Percentiles rank a stretch among this genome's conserved stretches.
phyloP scores from a whole-genome alignment of 2,888 invertebrate genomes.

The Amiota mariae region DNA sequence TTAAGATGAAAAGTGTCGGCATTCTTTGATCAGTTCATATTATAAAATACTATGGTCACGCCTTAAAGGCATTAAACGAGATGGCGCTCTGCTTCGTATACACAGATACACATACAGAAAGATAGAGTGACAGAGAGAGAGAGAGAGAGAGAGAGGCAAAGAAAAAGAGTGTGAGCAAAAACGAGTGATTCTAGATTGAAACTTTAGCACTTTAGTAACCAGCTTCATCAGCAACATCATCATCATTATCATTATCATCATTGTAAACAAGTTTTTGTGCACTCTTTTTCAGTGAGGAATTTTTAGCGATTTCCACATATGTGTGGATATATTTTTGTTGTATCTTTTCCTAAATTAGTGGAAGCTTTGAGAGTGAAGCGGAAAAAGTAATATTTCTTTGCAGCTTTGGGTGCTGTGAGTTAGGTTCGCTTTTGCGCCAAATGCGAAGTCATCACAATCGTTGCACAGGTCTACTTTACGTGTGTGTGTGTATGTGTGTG shows the following conservation, averaged over 20 bases:
- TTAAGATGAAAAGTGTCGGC: slow-evolving; percentile 71
- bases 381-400: slow-evolving; percentile 48
- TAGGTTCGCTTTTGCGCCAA: slow-evolving; percentile 50
- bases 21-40: slow-evolving; percentile 74
- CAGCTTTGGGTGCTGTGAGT: slow-evolving; percentile 23
- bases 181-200: slow-evolving; percentile 49
- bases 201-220: slow-evolving; percentile 43
- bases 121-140: slow-evolving; percentile 27
- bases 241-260: slow-evolving; percentile 41
- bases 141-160: slow-evolving; percentile 51
- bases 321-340: too few relatives aligned
- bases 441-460: slow-evolving; percentile 58
- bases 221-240: slow-evolving; percentile 24
- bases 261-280: slow-evolving; percentile 39
- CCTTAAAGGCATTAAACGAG: slow-evolving; percentile 74
- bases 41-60: slow-evolving; percentile 74
- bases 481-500: neutral
- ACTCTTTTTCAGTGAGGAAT: slow-evolving; percentile 52
- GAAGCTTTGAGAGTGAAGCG: neutral
- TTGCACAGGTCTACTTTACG: too few relatives aligned
- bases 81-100: slow-evolving; percentile 70
- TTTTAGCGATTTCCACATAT: slow-evolving; percentile 58
- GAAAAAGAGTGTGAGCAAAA: neutral
- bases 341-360: too few relatives aligned
- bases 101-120: slow-evolving; percentile 50